Base-by-base conservation (phyloP, 1,140 invertebrate species). In the Doryteuthis pealeii region DNA sequence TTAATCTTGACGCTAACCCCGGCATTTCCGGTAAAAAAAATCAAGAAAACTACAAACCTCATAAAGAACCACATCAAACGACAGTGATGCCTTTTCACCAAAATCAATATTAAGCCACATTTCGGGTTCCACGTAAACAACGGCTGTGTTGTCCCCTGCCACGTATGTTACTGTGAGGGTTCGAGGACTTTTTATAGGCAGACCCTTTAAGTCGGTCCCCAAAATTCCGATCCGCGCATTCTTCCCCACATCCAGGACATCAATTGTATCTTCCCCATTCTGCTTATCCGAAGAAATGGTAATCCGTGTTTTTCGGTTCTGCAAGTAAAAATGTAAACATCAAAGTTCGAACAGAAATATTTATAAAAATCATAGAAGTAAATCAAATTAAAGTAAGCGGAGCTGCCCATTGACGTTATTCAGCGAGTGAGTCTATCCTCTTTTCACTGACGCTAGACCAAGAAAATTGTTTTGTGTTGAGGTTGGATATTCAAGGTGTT, bases 101-200 rank as follows among this genome's bases (percentile, higher is more conserved):
- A 82, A 83, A 71, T 81, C 80, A 54, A 84, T 84, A 66, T 83
- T 83, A 3, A 84, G 79, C 77, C 78, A 80, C 78, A 81, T 83
- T 33, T 77, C 73, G n/a, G 77, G 72, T 70, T 81, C 81, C 30
- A 83, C 78, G 66, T 84, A 80, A 5, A 83, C 72, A 14, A 76
- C 77, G 26, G 81, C 83, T 33, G 81, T 84, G 49, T 82, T 74
- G 68, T 84, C 83, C 32, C 83, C 83, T 32, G 76, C 76, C 14
- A 82, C 78, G 15, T 66, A 62, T 4, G 74, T 78, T 31, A 80
- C 70, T 15, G 73, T 77, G 62, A 80, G 67, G 10, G 73, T 73
- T 14, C 80, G 73, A 6, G 45, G 26, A 22, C 79, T 79, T n/a
- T n/a, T 74, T 26, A 68, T 58, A 18, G 71, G 70, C 3, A 70